These are phyloP conservation scores for Diaphora mendica DNA, from an alignment of 2,888 invertebrate genomes.

Conservation along the genomic window DNA sequence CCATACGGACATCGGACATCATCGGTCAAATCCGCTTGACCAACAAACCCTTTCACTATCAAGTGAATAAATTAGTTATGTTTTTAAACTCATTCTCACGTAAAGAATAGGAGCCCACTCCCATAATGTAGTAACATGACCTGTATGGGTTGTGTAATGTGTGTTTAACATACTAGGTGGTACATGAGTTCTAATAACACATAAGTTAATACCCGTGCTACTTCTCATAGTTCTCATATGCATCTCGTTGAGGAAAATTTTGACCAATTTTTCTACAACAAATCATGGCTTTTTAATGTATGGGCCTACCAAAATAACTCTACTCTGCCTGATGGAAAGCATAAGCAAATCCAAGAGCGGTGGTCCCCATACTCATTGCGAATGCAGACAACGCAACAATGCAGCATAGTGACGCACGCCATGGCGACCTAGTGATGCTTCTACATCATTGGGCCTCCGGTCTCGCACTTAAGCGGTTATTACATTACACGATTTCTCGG, in stretches of 20 bases:
- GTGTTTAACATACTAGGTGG: not conserved
- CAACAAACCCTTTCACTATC: conserved; percentile 2
- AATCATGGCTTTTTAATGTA: not conserved
- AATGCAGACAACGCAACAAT: too few relatives aligned
- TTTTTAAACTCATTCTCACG: conserved; percentile 6
- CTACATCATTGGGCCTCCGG: too few relatives aligned
- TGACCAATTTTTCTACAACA: not conserved
- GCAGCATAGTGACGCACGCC: too few relatives aligned
- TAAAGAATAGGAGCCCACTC: not conserved
- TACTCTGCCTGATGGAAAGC: too few relatives aligned
- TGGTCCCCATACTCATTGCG: not conserved
- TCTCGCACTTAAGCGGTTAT: too few relatives aligned
- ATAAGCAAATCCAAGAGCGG: too few relatives aligned
- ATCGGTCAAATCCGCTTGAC: not conserved
- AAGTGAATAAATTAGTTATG: not conserved
- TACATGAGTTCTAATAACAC: not conserved
- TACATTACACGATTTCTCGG: too few relatives aligned
- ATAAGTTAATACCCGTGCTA: too few relatives aligned
- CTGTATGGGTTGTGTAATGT: not conserved
- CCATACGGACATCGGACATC: too few relatives aligned
- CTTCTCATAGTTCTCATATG: too few relatives aligned
- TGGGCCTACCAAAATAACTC: too few relatives aligned
- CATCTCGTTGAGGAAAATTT: not conserved
- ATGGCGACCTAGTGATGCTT: too few relatives aligned
- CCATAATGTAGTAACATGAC: not conserved